phyloP scores from a whole-genome alignment of 2,797 vertebrate genomes.

The Triplophysa yarkandensis region DNA sequence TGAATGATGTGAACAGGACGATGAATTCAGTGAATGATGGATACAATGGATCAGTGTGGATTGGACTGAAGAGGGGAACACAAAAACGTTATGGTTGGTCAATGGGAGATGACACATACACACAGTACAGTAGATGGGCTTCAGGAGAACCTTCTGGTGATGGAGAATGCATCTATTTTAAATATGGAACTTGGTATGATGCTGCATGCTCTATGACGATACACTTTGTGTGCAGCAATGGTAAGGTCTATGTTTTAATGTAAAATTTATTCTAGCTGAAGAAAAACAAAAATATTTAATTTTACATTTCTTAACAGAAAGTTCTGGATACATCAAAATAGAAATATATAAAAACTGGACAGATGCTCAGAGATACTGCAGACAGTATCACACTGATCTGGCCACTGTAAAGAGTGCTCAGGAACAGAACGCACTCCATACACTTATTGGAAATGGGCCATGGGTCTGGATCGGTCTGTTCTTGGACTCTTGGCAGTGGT shows the following conservation, averaged over 20 bases:
- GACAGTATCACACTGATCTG: conserved; percentile 22
- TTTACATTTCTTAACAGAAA: not conserved
- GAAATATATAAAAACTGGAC: not conserved
- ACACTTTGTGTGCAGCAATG: conserved; percentile 19
- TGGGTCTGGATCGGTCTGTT: conserved; percentile 40
- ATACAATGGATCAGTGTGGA: too few relatives aligned
- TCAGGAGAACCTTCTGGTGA: not conserved
- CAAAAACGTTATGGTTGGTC: conserved; percentile 45
- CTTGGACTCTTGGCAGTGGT: conserved; percentile 41
- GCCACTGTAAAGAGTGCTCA: conserved; percentile 3
- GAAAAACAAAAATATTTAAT: not conserved
- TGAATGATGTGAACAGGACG: too few relatives aligned
- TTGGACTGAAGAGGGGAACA: not conserved
- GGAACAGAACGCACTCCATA: conserved; percentile 22
- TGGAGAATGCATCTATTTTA: not conserved
- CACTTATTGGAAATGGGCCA: not conserved
- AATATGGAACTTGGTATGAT: not conserved
- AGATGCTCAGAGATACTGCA: conserved; percentile 3
- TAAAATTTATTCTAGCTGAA: not conserved
- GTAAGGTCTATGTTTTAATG: not conserved
- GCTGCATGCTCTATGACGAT: accelerated
- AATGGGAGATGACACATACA: not conserved
- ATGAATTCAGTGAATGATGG: too few relatives aligned
- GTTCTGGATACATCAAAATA: not conserved
- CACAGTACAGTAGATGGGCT: not conserved